phyloP scores from a whole-genome alignment of 2,888 invertebrate species.

The Leptinotarsa peninsularis region DNA sequence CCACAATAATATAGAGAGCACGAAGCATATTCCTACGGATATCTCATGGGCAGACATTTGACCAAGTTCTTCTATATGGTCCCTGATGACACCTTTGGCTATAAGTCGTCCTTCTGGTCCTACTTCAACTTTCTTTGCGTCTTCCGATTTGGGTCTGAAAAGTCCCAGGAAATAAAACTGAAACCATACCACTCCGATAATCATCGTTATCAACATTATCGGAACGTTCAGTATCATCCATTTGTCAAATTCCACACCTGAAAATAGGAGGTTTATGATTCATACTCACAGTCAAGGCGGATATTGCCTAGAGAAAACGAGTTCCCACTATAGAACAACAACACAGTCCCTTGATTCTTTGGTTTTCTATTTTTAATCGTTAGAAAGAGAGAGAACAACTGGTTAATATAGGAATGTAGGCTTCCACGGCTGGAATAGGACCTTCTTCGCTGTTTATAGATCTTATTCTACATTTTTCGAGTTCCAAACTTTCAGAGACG shows the following conservation, averaged over 20 bases:
- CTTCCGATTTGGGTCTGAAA: constrained; percentile 65
- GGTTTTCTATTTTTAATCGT: too few species aligned
- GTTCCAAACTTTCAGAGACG: too few species aligned
- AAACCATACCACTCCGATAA: constrained; percentile 81
- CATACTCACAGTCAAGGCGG: too few species aligned
- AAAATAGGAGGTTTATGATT: background rate
- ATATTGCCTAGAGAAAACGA: too few species aligned
- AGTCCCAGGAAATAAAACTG: constrained; percentile 85
- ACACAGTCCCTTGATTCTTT: too few species aligned
- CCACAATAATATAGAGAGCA: constrained; percentile 84
- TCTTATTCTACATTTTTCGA: too few species aligned
- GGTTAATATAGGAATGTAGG: too few species aligned
- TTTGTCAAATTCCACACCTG: constrained; percentile 79
- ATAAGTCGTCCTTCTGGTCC: constrained; percentile 70
- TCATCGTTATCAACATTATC: constrained; percentile 82
- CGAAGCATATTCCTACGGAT: constrained; percentile 78
- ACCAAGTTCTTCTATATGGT: constrained; percentile 82
- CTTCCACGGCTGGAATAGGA: too few species aligned
- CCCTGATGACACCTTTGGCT: constrained; percentile 78
- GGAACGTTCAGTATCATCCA: constrained; percentile 91
- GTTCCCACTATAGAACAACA: too few species aligned
- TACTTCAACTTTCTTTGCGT: constrained; percentile 56
- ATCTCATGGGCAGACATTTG: constrained; percentile 82
- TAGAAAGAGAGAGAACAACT: too few species aligned
- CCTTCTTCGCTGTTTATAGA: too few species aligned